Evolutionary conservation across 1,140 invertebrate genomes (phyloP).

Genomic region (Euura saliciscinereae): DNA sequence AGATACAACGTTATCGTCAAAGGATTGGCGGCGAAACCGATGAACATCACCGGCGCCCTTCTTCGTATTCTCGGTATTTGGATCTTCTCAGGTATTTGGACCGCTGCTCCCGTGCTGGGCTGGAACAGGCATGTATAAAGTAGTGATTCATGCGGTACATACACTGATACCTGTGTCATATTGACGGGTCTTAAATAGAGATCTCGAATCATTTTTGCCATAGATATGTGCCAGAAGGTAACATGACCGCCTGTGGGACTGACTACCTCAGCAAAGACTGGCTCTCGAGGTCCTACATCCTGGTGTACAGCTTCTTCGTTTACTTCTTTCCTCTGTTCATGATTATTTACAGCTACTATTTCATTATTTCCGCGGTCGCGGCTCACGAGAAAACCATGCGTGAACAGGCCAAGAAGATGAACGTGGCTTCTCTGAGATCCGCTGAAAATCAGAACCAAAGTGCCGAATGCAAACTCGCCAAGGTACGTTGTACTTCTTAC

Average conservation of each 20-base stretch:
- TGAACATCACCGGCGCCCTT: conserved; percentile 72
- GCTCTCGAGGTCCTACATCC: conserved; percentile 68
- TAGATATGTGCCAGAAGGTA: conserved; percentile 77
- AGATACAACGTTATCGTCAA: conserved; percentile 64
- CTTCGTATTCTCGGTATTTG: conserved; percentile 73
- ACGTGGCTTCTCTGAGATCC: conserved; percentile 70
- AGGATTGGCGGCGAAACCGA: conserved; percentile 68
- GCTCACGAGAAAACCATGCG: conserved; percentile 75
- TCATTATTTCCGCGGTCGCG: conserved; percentile 73
- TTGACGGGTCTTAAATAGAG: neutral
- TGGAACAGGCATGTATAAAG: conserved; percentile 62
- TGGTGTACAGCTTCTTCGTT: conserved; percentile 68
- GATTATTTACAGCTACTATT: conserved; percentile 76
- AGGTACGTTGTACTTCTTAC: conserved; percentile 44
- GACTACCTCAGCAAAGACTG: conserved; percentile 75
- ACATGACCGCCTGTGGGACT: conserved; percentile 81
- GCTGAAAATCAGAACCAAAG: conserved; percentile 66
- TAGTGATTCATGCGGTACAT: too few relatives aligned
- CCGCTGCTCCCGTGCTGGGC: conserved; percentile 71
- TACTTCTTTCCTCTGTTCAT: conserved; percentile 70
- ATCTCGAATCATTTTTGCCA: conserved; percentile 10
- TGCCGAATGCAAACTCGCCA: conserved; percentile 68
- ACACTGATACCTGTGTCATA: neutral
- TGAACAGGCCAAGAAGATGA: conserved; percentile 76
- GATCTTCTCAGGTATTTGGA: conserved; percentile 72